Evolutionary conservation across 2,113 vertebrate species (phyloP), one percentile per base, ranked within the genome.

Genomic region (Canis aureus): DNA sequence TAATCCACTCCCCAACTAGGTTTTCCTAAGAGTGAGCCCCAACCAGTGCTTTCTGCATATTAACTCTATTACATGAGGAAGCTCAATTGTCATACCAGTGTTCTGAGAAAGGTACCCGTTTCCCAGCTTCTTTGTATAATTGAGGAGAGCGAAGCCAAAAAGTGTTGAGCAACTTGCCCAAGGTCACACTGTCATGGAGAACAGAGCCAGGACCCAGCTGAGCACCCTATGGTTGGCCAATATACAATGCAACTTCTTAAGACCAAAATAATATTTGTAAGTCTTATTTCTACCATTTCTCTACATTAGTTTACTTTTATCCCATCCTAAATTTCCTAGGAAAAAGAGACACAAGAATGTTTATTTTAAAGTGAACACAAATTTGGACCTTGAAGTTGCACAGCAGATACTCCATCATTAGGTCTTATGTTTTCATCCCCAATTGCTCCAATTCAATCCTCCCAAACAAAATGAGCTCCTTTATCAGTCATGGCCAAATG

Each of bases 341-440:
- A 43, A 90, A 92, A 93, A 93, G 51, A 93, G 35, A 66, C 49
- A 87, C 8, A 32, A 96, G 55, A 94, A 66, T 94, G 80, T 96
- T 97, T 95, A 64, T 84, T 88, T 96, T 97, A 82, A 92, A 92
- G 64, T 15, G 66, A 91, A 95, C 91, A 94, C 57, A 95, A 86
- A 95, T 96, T 94, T 95, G 94, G 49, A 78, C 69, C 80, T 92
- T 73, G 62, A 91, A 55, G 92, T 71, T 88, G 35, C 57, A 43
- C 22, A 15, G 66, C 20, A 5, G 86, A 59, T 15, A 66, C 71
- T 59, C 87, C 85, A 94, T 95, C 90, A 91, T 89, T 90, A 89
- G 90, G 97, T 95, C 90, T 98, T 98, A 98, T 1, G 57, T 95
- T 94, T 97, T 96, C 94, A 98, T 95, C 92, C 43, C 27, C 91